These are phyloP conservation scores for Felis chaus DNA, from an alignment of 2,113 vertebrate species.

Conservation along the genomic window DNA sequence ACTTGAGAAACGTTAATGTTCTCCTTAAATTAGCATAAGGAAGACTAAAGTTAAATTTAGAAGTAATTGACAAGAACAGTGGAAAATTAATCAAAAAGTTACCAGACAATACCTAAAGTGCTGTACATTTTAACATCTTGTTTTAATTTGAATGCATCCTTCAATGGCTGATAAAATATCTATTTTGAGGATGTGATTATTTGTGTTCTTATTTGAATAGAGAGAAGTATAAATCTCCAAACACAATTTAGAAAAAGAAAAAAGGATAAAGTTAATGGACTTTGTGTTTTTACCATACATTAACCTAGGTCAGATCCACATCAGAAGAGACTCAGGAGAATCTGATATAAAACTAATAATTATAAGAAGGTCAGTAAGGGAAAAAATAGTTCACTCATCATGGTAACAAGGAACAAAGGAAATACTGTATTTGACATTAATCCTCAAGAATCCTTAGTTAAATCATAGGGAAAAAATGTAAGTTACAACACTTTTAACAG, in stretches of 20 bases:
- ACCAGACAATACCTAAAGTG: neutral
- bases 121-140: neutral
- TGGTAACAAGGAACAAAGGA: neutral
- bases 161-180: neutral
- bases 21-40: conserved; percentile 23
- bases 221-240: neutral
- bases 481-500: neutral
- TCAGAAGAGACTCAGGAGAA: neutral
- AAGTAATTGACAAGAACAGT: conserved; percentile 20
- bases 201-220: neutral
- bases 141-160: neutral
- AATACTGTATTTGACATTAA: neutral
- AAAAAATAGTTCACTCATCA: neutral
- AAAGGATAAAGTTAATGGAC: neutral
- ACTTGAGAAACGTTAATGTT: conserved; percentile 40
- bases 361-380: neutral
- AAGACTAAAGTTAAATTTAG: conserved; percentile 53
- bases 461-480: neutral
- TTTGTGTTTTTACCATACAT: neutral
- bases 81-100: conserved; percentile 44
- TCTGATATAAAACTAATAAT: neutral
- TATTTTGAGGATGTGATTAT: neutral
- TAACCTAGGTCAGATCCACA: neutral
- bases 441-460: neutral
- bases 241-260: neutral